Evolutionary conservation across 2,888 invertebrate genomes (phyloP).

Genomic region (Phengaris arion): DNA sequence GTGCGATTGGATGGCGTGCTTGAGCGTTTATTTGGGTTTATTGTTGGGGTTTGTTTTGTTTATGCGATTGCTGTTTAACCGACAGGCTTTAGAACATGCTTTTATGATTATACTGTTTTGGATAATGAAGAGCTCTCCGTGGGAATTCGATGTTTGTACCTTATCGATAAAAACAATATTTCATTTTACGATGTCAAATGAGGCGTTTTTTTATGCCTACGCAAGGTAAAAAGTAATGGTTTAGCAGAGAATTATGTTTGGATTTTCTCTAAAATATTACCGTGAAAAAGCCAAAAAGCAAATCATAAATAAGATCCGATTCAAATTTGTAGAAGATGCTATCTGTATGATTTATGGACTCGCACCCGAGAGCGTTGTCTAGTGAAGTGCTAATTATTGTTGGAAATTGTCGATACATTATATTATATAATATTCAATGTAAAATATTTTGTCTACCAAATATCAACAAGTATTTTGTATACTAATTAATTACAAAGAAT

Average conservation of each 20-base stretch:
- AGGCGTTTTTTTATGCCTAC: constrained; percentile 1
- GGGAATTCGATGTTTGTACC: constrained; percentile 52
- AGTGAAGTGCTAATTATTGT: constrained; percentile 75
- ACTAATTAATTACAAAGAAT: background rate
- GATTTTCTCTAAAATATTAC: constrained; percentile 77
- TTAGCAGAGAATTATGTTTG: constrained; percentile 75
- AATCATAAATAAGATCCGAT: constrained; percentile 81
- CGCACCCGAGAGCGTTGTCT: constrained; percentile 74
- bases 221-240: constrained; percentile 41
- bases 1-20: constrained; percentile 80
- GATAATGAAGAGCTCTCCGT: constrained; percentile 64
- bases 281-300: constrained; percentile 71
- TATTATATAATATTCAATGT: constrained; percentile 32
- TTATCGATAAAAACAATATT: background rate
- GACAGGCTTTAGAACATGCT: constrained; percentile 75
- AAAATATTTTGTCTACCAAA: too few species aligned
- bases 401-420: constrained; percentile 52
- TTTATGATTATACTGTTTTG: constrained; percentile 75
- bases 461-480: background rate
- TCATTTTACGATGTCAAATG: constrained; percentile 8
- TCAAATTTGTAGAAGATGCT: constrained; percentile 81
- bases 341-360: constrained; percentile 78
- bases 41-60: constrained; percentile 80
- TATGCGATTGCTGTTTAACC: constrained; percentile 79
- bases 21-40: constrained; percentile 78